phyloP scores from a whole-genome alignment of 2,113 vertebrate genomes.

The Epinephelus cyanopodus region DNA sequence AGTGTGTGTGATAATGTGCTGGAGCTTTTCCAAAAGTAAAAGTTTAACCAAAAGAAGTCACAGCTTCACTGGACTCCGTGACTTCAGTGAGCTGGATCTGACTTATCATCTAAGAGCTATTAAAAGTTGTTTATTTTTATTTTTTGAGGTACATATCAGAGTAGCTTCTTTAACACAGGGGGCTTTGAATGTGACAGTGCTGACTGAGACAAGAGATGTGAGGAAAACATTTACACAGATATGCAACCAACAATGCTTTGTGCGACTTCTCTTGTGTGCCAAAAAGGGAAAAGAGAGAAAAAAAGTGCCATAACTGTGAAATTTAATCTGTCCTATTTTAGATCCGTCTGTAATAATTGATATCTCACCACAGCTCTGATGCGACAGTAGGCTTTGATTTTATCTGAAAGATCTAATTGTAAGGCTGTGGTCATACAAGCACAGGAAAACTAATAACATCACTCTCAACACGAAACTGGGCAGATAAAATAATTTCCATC shows the following conservation, averaged over 20 bases:
- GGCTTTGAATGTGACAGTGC: slow-evolving; percentile 55
- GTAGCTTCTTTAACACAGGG: not conserved
- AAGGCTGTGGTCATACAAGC: slow-evolving; percentile 60
- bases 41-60: slow-evolving; percentile 14
- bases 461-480: slow-evolving; percentile 41
- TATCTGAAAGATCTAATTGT: slow-evolving; percentile 70
- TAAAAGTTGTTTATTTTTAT: slow-evolving; percentile 59
- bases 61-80: slow-evolving; percentile 32
- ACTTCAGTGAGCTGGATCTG: slow-evolving; percentile 29
- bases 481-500: slow-evolving; percentile 46
- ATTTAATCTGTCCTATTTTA: slow-evolving; percentile 70
- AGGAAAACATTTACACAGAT: slow-evolving; percentile 38
- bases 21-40: slow-evolving; percentile 11
- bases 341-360: slow-evolving; percentile 67
- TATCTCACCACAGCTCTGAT: slow-evolving; percentile 49
- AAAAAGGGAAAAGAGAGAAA: not conserved
- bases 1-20: not conserved
- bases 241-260: slow-evolving; percentile 33
- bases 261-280: slow-evolving; percentile 35
- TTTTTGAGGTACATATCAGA: slow-evolving; percentile 44
- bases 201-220: slow-evolving; percentile 43
- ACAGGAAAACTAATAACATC: slow-evolving; percentile 63
- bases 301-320: slow-evolving; percentile 55
- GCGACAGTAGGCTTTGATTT: slow-evolving; percentile 61
- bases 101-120: slow-evolving; percentile 40